Base-by-base conservation (phyloP, 2,113 vertebrate genomes). In the Genyomyrus donnyi region DNA sequence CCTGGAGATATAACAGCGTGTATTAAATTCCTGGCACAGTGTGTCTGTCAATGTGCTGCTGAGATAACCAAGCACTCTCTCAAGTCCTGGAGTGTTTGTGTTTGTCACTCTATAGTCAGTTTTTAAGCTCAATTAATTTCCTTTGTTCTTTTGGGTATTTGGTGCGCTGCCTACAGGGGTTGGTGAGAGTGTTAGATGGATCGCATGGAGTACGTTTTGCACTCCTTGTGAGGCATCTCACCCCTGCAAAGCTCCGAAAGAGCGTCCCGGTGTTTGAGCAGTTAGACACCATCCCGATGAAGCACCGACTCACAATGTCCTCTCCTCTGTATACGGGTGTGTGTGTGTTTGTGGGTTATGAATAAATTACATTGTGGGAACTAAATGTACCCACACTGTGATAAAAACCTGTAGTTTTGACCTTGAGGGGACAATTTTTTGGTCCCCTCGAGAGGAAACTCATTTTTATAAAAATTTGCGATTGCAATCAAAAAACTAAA, bases 1-100 rank as follows among this genome's bases (percentile, higher is more conserved):
- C 11, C 70, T 46, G 70, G 48, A 56, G 74, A 35, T 50, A 80
- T 48, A 17, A 11, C 31, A 21, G 66, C 21, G 10, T 24, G 49
- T 74, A 17, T 80, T 89, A 77, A 83, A 89, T 56, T 53, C 88
- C 74, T 45, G 74, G 35, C 88, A 89, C n/a, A 83, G 31, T 45
- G 31, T 42, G 49, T 53, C 11, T 39, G 35, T 84, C 39, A 5
- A 27, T 74, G 49, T 45, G 74, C 31, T 5, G 10, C 13, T 1
- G 74, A 83, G 21, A 84, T 31, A 84, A 39, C 74, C 21, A 15
- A 84, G n/a, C 88, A 49, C 39, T 62, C 21, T 74, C 49, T 74
- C 39, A 70, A 46, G 11, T 45, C 39, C 74, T 45, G 48, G 46
- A 49, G 62, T 74, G 45, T 35, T 53, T 87, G 49, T 88, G 74